Evolutionary conservation across 2,113 vertebrate species (phyloP), one percentile per base, ranked within the genome.

Genomic region (Dasyornis broadbenti): DNA sequence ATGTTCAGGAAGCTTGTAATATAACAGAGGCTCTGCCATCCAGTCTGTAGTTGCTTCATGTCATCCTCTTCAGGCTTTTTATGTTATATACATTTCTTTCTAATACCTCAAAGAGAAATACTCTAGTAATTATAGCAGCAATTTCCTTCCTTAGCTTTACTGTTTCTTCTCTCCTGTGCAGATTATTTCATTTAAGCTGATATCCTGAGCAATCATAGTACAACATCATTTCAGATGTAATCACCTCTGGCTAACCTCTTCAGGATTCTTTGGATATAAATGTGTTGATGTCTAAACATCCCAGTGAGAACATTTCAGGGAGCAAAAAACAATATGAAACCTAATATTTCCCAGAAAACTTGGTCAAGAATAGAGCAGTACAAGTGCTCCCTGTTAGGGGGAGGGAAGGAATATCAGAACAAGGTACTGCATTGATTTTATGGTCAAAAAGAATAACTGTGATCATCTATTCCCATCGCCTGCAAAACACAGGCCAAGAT

Each of bases 121-220:
- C 68, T 96, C 39, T 37, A 66, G 88, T 95, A 96, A 97, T 96
- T 96, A 97, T 50, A 83, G 79, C 59, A 78, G 94, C 93, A 91
- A 93, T 97, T 96, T 96, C 94, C 94, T 96, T 94, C 86, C 92
- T 90, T 92, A 56, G 82, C 79, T 96, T 93, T 97, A 92, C 95
- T 96, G 95, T 92, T 97, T 96, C 75, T 94, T 95, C 92, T 96
- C 90, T 95, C 90, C 90, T 95, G 90, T 23, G 71, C 90, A 92
- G 93, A 97, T 96, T 96, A 95, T 96, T 95, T 95, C 92, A 94
- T 96, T 96, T 96, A 88, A 96, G 85, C 56, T 94, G 95, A 95
- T 96, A 96, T 94, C 93, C 90, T 94, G 85, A 90, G 75, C 90
- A 96, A 96, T 96, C 95, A 96, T 7, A 56, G 47, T 83, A 86